These are phyloP conservation scores for Metalampra italica DNA, from an alignment of 2,888 invertebrate genomes.

Conservation along the genomic window DNA sequence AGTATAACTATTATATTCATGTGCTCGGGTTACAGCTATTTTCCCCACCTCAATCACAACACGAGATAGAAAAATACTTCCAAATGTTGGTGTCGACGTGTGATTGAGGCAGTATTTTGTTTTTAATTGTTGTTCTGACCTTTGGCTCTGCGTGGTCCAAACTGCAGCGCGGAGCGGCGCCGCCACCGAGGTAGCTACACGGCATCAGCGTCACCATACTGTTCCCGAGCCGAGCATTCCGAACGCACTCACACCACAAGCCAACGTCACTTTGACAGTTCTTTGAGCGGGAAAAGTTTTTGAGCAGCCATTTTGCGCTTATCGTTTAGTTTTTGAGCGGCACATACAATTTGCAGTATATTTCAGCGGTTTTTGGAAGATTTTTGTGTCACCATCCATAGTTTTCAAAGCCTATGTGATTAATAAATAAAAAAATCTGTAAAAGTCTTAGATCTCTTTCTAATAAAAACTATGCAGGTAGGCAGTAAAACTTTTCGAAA, in stretches of 20 bases:
- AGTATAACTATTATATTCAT: neutral
- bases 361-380: slow-evolving; percentile 25
- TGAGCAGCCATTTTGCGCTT: slow-evolving; percentile 57
- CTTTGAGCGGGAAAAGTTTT: slow-evolving; percentile 56
- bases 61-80: slow-evolving; percentile 4
- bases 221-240: slow-evolving; percentile 37
- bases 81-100: slow-evolving; percentile 9
- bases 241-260: slow-evolving; percentile 46
- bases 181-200: slow-evolving; percentile 81
- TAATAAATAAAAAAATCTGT: neutral
- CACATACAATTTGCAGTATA: slow-evolving; percentile 32
- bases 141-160: slow-evolving; percentile 72
- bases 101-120: slow-evolving; percentile 22
- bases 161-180: slow-evolving; percentile 74
- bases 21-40: neutral
- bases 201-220: slow-evolving; percentile 83
- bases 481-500: too few relatives aligned
- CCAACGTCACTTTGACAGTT: slow-evolving; percentile 65
- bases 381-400: slow-evolving; percentile 42
- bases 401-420: slow-evolving; percentile 23
- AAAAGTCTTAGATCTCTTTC: too few relatives aligned
- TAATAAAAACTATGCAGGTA: too few relatives aligned
- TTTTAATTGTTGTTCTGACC: slow-evolving; percentile 48
- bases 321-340: slow-evolving; percentile 44
- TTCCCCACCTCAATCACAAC: slow-evolving; percentile 15